These are phyloP conservation scores for Plectropomus leopardus DNA, from an alignment of 2,113 vertebrate species.

Conservation along the genomic window DNA sequence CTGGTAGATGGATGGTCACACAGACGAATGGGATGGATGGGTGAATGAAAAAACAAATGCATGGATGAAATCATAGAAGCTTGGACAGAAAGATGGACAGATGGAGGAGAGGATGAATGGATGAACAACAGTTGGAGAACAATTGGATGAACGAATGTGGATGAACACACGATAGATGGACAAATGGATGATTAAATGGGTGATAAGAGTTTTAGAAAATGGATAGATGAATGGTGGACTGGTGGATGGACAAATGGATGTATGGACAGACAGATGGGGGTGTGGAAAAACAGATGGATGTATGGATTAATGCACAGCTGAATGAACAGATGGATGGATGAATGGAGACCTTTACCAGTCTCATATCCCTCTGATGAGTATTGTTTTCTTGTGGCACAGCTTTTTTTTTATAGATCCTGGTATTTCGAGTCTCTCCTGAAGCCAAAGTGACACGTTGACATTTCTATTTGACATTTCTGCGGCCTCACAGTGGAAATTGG, in stretches of 20 bases:
- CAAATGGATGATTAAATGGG: background rate
- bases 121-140: background rate
- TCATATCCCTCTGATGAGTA: conserved; percentile 20
- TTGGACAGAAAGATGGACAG: background rate
- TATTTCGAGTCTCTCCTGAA: conserved; percentile 37
- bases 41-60: background rate
- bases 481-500: conserved; percentile 45
- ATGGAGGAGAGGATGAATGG: background rate
- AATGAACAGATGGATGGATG: conserved; percentile 2
- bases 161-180: background rate
- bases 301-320: background rate
- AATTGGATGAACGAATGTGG: no score
- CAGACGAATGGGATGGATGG: background rate
- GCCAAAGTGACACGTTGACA: conserved; percentile 61
- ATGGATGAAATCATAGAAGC: background rate
- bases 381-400: conserved; percentile 37
- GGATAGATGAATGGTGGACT: background rate
- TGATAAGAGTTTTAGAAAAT: background rate
- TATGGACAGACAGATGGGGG: no score
- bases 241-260: background rate
- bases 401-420: conserved; percentile 28
- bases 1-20: no score
- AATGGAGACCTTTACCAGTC: conserved; percentile 37
- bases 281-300: background rate
- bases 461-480: conserved; percentile 67